These are phyloP conservation scores for Cerastoderma edule DNA, from an alignment of 2,888 invertebrate species.

Conservation along the genomic window DNA sequence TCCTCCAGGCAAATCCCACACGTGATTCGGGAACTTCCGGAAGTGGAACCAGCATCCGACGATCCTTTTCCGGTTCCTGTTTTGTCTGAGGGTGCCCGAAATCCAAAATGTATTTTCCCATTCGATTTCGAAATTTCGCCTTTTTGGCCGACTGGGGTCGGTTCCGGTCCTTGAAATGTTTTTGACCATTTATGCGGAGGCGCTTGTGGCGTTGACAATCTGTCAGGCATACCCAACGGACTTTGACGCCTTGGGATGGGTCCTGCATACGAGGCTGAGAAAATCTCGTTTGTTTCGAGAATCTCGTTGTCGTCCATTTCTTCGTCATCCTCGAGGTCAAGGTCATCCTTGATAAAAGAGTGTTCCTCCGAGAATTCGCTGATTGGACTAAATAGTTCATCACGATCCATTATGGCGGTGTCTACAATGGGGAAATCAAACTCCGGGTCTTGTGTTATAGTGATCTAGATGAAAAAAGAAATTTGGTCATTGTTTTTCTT, in stretches of 20 bases:
- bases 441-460: no score
- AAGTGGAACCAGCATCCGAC: constrained; percentile 5
- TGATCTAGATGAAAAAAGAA: no score
- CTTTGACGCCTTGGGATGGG: neutral
- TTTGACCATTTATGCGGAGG: neutral
- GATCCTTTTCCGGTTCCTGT: neutral
- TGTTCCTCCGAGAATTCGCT: constrained; percentile 20
- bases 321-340: neutral
- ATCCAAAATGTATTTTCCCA: neutral
- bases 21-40: constrained; percentile 12
- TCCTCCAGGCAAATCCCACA: constrained; percentile 17
- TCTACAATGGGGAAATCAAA: no score
- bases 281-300: no score
- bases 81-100: neutral
- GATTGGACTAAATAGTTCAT: constrained; percentile 7
- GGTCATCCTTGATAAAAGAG: constrained; percentile 2
- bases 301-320: neutral
- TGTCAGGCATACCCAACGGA: neutral
- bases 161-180: neutral
- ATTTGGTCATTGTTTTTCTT: no score
- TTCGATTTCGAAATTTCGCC: neutral
- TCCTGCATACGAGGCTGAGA: neutral
- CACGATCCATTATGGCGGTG: constrained; percentile 2
- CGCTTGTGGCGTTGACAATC: neutral
- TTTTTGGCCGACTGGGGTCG: neutral